A percentile compares a stretch with the other conserved stretches of the same genome.
phyloP scores from a whole-genome alignment of 2,113 vertebrate species.

The Cygnus buccinator region DNA sequence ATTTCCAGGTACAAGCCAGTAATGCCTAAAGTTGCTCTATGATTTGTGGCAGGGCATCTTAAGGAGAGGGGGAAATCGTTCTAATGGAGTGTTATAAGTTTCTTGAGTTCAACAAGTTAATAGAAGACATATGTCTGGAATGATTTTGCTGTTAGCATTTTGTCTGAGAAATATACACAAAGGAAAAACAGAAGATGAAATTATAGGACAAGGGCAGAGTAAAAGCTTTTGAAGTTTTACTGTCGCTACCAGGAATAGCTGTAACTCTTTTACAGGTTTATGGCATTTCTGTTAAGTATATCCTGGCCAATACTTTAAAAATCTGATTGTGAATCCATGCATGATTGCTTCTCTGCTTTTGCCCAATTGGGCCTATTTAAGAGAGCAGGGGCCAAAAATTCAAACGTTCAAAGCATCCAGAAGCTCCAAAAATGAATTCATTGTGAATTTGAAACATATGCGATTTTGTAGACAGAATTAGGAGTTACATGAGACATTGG shows the following conservation, averaged over 20 bases:
- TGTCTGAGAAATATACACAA: conserved; percentile 31
- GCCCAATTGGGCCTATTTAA: not conserved
- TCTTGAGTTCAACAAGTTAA: conserved; percentile 57
- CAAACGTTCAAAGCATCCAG: not conserved
- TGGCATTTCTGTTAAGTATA: conserved; percentile 38
- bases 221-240: conserved; percentile 33
- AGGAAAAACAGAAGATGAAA: conserved; percentile 56
- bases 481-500: not conserved
- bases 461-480: not conserved
- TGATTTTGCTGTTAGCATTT: conserved; percentile 23
- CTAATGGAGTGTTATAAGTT: conserved; percentile 48
- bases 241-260: conserved; percentile 50
- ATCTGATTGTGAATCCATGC: conserved; percentile 13
- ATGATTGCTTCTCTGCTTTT: not conserved
- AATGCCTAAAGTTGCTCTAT: conserved; percentile 12
- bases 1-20: conserved; percentile 4
- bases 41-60: conserved; percentile 28
- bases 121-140: conserved; percentile 34
- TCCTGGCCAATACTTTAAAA: conserved; percentile 11
- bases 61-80: conserved; percentile 27
- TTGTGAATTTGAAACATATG: not conserved
- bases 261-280: conserved; percentile 46
- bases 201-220: not conserved
- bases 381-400: not conserved
- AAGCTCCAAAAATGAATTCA: not conserved